Base-by-base conservation (phyloP, 2,888 invertebrate genomes). In the Listrodromus nycthemerus region DNA sequence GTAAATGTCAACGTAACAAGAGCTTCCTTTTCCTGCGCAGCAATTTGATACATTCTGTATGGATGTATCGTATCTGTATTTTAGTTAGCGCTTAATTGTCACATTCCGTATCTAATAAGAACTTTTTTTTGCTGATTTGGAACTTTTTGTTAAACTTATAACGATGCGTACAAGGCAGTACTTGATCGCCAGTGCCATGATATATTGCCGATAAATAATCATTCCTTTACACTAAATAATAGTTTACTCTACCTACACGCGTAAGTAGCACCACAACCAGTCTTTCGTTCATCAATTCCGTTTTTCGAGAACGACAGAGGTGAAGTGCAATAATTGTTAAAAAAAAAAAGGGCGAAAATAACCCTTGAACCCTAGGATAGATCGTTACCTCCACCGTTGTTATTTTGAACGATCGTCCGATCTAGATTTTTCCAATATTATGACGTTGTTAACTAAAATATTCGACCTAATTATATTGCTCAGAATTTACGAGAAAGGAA, bases 281-380 rank as follows among this genome's bases (percentile, higher is more conserved):
- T 65, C 63, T 33, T 63, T 65, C 48, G 48, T 74, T 63, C 10
- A 30, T 33, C n/a, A 7, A n/a, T 50, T 16, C 50, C 21, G 48
- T 67, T 16, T 13, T 50, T 61, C 30, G 10, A n/a, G 45, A 21
- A 30, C 21, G 67, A 21, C n/a, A 61, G n/a, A 37, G 27, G 67
- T 37, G 71, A 37, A 19, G 74, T 80, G 69, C 67, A 80, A 74
- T 75, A 76, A 71, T 65, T 63, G 24, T 78, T 63, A 24, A 70
- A 76, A 61, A 52, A 45, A 71, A 61, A 30, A 61, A 27, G 4
- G 66, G 24, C 70, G 19, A 41, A 75, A 27, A 21, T 19, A 71
- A 75, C 8, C 63, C 52, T 76, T 27, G 8, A 48, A 83, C 8
- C 27, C 55, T 55, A 21, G 19, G 24, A 33, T 3, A 63, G 37